Evolutionary conservation across 2,888 invertebrate genomes (phyloP).

Genomic region (Pterobdella sp.): DNA sequence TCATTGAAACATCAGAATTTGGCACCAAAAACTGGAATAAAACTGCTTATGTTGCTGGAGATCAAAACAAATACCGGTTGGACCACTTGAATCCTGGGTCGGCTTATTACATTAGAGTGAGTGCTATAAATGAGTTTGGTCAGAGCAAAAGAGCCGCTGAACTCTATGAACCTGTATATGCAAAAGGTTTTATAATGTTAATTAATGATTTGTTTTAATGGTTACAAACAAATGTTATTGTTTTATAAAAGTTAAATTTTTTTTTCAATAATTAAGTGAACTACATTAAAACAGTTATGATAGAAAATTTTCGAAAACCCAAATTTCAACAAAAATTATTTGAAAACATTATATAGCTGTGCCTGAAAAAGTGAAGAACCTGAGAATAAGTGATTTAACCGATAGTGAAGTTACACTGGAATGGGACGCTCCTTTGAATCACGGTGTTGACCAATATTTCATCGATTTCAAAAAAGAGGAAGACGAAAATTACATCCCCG

Average conservation of each 20-base stretch:
- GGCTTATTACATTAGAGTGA: constrained; percentile 71
- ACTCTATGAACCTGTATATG: constrained; percentile 62
- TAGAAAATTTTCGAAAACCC: too few relatives aligned
- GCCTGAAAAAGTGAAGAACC: constrained; percentile 11
- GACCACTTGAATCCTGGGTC: constrained; percentile 29
- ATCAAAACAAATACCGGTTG: constrained; percentile 23
- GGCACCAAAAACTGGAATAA: neutral
- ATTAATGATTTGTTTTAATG: neutral
- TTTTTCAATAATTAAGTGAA: constrained; percentile 17
- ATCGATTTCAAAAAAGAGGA: constrained; percentile 30
- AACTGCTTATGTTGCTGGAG: constrained; percentile 31
- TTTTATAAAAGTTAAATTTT: neutral
- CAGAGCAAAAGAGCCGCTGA: constrained; percentile 56
- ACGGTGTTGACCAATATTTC: constrained; percentile 26
- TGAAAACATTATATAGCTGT: neutral
- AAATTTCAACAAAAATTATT: neutral
- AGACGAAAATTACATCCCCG: constrained; percentile 25
- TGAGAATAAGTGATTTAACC: constrained; percentile 17
- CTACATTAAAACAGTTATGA: neutral
- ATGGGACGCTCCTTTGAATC: constrained; percentile 23
- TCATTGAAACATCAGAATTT: constrained; percentile 18
- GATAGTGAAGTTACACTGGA: constrained; percentile 25
- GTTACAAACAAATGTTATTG: neutral
- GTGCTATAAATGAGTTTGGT: constrained; percentile 76
- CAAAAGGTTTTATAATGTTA: constrained; percentile 14